Conservation (phyloP, 2,888 invertebrate genomes). For the Leistus spinibarbis region DNA sequence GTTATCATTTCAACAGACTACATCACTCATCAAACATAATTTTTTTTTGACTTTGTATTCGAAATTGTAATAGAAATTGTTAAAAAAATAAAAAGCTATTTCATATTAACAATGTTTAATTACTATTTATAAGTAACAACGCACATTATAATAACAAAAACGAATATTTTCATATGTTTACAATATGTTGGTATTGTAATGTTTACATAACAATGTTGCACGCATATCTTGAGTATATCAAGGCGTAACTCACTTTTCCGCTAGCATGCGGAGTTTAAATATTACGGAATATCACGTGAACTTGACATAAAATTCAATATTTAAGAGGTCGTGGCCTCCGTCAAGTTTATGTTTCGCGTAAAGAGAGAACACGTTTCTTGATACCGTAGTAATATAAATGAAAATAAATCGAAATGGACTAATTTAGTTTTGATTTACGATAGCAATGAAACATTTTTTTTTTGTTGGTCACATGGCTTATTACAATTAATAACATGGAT, state of each 20-base stretch:
- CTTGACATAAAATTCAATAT: conserved; percentile 28
- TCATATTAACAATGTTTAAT: too few relatives aligned
- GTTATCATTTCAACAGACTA: background rate
- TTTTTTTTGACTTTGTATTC: background rate
- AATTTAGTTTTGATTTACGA: background rate
- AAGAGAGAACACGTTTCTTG: background rate
- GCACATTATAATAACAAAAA: too few relatives aligned
- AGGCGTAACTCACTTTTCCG: background rate
- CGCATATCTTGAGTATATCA: background rate
- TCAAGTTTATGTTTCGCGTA: background rate
- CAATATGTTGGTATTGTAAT: too few relatives aligned
- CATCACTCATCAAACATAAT: background rate
- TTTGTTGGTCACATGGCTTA: background rate
- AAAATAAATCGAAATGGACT: background rate
- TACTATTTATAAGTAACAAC: too few relatives aligned
- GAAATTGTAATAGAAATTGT: background rate
- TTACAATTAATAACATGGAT: background rate
- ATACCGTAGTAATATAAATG: background rate
- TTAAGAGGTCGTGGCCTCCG: background rate
- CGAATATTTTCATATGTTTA: too few relatives aligned
- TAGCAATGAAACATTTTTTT: background rate
- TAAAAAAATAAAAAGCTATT: background rate
- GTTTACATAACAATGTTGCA: too few relatives aligned
- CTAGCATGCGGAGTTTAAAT: background rate
- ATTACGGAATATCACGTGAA: conserved; percentile 11